These are phyloP conservation scores for Acanthopleura granulata DNA, from an alignment of 2,888 invertebrate genomes.

Conservation along the genomic window DNA sequence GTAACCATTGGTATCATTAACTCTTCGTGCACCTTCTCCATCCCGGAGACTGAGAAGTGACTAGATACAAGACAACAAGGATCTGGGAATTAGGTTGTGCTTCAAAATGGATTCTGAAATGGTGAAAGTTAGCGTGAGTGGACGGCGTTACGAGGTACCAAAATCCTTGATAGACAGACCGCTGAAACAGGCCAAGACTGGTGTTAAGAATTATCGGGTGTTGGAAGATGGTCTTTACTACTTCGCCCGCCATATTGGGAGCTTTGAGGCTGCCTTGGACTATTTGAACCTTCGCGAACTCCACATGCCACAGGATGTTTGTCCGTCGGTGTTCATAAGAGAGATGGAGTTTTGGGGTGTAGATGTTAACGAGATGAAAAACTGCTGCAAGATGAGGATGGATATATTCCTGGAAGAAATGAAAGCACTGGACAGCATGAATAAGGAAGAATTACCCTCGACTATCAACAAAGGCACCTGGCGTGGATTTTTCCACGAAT, in stretches of 20 bases:
- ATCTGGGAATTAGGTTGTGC: too few species aligned
- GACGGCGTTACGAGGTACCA: not conserved
- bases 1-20: too few species aligned
- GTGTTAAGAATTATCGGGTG: not conserved
- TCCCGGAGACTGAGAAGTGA: too few species aligned
- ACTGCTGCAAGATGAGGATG: slow-evolving; percentile 37
- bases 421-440: slow-evolving; percentile 24
- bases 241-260: slow-evolving; percentile 30
- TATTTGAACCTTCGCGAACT: slow-evolving; percentile 80
- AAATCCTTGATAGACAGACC: not conserved
- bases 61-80: too few species aligned
- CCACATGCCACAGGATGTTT: slow-evolving; percentile 90
- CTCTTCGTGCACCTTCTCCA: too few species aligned
- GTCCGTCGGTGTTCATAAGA: slow-evolving; percentile 83
- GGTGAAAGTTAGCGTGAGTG: not conserved
- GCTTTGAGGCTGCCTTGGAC: slow-evolving; percentile 38
- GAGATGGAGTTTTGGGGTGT: slow-evolving; percentile 42
- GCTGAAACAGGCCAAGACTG: not conserved
- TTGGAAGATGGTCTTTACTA: slow-evolving; percentile 25
- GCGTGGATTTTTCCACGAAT: slow-evolving; percentile 9
- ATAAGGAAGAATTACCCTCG: slow-evolving; percentile 23
- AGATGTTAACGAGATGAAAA: slow-evolving; percentile 29
- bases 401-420: slow-evolving; percentile 32
- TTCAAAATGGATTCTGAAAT: not conserved
- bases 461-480: slow-evolving; percentile 16